Percentiles rank a stretch among this genome's conserved stretches.
These are phyloP conservation scores for Octopus sinensis DNA, from an alignment of 1,140 invertebrate genomes.

Conservation along the genomic window DNA sequence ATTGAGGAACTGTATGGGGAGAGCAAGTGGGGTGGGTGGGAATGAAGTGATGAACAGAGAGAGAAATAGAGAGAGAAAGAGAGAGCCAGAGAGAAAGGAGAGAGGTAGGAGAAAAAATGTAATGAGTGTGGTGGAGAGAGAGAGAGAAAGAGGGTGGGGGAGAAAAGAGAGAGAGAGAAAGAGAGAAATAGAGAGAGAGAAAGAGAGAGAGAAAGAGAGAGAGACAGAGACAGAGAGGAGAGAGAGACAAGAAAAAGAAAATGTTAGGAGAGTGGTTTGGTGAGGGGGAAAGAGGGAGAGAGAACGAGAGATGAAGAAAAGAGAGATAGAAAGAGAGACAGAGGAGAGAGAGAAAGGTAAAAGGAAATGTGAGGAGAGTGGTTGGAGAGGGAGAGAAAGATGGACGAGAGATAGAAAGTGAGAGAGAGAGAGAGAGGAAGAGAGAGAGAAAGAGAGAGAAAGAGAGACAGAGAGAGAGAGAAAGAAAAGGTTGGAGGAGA, in stretches of 20 bases:
- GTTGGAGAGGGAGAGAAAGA: conserved; percentile 15
- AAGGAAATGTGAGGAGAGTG: conserved; percentile 12
- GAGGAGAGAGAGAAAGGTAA: no score
- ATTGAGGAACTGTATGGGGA: no score
- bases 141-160: conserved; percentile 23
- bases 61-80: background rate
- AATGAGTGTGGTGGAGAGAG: conserved; percentile 18
- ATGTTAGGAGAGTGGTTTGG: conserved; percentile 12
- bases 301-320: no score
- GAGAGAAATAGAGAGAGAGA: conserved; percentile 3
- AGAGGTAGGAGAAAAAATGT: conserved; percentile 18
- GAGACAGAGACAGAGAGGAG: conserved; percentile 18
- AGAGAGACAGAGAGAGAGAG: no score
- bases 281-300: conserved; percentile 21
- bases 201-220: conserved; percentile 22
- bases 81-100: conserved; percentile 20
- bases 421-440: no score
- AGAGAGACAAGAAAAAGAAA: conserved; percentile 10
- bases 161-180: conserved; percentile 18
- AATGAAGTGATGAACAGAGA: background rate
- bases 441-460: background rate
- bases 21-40: no score
- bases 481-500: no score
- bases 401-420: conserved; percentile 20
- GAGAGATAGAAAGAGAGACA: background rate